Conservation (phyloP, 2,113 vertebrate species). For the Erinaceus europaeus region DNA sequence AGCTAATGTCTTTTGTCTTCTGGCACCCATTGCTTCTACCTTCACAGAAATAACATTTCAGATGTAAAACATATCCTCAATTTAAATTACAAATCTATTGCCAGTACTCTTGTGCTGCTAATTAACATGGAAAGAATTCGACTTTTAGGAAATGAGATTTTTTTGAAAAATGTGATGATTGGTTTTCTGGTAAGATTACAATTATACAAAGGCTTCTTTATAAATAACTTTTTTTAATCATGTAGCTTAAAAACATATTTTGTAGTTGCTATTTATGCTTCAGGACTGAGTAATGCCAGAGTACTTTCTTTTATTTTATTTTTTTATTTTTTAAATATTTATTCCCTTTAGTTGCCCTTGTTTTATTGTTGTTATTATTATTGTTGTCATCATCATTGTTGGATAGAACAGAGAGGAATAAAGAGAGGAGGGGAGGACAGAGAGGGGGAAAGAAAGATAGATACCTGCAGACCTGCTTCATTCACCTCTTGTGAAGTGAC, state of each 20-base stretch:
- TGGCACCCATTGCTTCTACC: too few relatives aligned
- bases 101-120: background rate
- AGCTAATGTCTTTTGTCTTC: too few relatives aligned
- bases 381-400: too few relatives aligned
- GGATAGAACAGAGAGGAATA: too few relatives aligned
- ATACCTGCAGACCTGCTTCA: too few relatives aligned
- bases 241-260: background rate
- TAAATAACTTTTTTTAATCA: background rate
- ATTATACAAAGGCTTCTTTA: background rate
- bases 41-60: constrained; percentile 33
- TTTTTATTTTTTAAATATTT: too few relatives aligned
- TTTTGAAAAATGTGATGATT: background rate
- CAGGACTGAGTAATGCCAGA: background rate
- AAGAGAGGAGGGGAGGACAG: too few relatives aligned
- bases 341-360: too few relatives aligned
- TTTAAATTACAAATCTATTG: constrained; percentile 24
- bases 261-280: background rate
- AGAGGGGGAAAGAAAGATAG: too few relatives aligned
- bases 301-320: background rate
- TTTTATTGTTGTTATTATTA: too few relatives aligned
- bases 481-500: too few relatives aligned
- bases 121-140: background rate
- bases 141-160: background rate
- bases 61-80: background rate
- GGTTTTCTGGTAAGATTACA: background rate